Evolutionary conservation across 2,113 vertebrate genomes (phyloP).

Genomic region (Prolemur simus): DNA sequence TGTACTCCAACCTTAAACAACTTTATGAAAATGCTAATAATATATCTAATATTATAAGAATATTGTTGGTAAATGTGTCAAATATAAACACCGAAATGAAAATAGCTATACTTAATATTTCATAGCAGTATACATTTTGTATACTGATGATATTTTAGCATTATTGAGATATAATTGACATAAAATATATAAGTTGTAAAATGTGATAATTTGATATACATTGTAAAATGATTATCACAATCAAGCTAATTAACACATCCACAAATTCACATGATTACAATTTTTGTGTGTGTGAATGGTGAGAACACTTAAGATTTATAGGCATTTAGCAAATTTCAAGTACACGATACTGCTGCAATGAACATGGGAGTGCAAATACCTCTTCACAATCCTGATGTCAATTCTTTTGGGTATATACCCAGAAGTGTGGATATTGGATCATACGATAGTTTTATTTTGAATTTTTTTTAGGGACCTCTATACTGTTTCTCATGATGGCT

Average conservation of each 20-base stretch:
- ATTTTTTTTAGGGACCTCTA: not conserved
- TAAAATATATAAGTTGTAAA: not conserved
- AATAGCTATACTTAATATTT: not conserved
- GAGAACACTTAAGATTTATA: not conserved
- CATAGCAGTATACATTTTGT: not conserved
- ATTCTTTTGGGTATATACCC: not conserved
- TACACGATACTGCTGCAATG: not conserved
- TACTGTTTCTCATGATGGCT: not conserved
- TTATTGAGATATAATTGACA: not conserved
- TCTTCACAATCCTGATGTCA: not conserved
- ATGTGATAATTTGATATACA: not conserved
- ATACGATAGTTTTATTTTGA: not conserved
- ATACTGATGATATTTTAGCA: not conserved
- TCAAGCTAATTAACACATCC: not conserved
- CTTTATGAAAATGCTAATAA: slow-evolving; percentile 31
- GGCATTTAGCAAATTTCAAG: not conserved
- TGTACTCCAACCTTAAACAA: not conserved
- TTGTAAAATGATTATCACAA: not conserved
- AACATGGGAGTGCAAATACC: not conserved
- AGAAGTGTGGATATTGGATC: not conserved
- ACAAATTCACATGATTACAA: not conserved
- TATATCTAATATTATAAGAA: slow-evolving; percentile 20
- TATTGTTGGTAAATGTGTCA: slow-evolving; percentile 1
- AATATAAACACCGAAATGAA: slow-evolving; percentile 5
- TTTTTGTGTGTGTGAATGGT: not conserved